phyloP scores from a whole-genome alignment of 1,140 invertebrate species.

The Patella vulgata region DNA sequence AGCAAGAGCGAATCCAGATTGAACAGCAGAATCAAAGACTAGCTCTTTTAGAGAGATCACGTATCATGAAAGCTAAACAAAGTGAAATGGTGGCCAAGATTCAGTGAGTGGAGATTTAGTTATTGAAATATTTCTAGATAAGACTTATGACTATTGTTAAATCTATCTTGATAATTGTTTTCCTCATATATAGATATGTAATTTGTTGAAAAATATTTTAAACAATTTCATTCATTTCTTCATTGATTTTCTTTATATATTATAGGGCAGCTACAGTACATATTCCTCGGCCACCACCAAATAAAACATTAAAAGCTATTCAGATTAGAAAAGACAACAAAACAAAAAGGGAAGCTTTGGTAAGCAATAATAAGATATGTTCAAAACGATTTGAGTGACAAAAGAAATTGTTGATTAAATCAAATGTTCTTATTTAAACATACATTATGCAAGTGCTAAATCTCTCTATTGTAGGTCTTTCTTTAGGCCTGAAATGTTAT shows the following conservation, averaged over 20 bases:
- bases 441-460: too few relatives aligned
- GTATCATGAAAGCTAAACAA: slow-evolving; percentile 54
- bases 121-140: too few relatives aligned
- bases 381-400: too few relatives aligned
- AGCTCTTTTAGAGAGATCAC: slow-evolving; percentile 53
- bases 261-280: slow-evolving; percentile 63
- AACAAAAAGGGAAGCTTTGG: slow-evolving; percentile 52
- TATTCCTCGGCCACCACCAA: slow-evolving; percentile 62
- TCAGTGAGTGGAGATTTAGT: slow-evolving; percentile 51
- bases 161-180: neutral
- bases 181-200: neutral
- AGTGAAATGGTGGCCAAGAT: slow-evolving; percentile 66
- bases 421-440: too few relatives aligned
- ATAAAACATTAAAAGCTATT: slow-evolving; percentile 52
- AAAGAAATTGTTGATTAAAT: too few relatives aligned
- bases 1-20: slow-evolving; percentile 54
- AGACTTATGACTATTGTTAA: neutral
- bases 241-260: slow-evolving; percentile 6
- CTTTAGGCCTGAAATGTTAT: too few relatives aligned
- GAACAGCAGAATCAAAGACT: slow-evolving; percentile 57
- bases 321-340: slow-evolving; percentile 36
- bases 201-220: neutral
- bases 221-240: too few relatives aligned
- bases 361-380: slow-evolving; percentile 32
- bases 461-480: too few relatives aligned